Evolutionary conservation across 2,113 vertebrate genomes (phyloP), one percentile per base, ranked within the genome.

Genomic region (Coptodon rendalli): DNA sequence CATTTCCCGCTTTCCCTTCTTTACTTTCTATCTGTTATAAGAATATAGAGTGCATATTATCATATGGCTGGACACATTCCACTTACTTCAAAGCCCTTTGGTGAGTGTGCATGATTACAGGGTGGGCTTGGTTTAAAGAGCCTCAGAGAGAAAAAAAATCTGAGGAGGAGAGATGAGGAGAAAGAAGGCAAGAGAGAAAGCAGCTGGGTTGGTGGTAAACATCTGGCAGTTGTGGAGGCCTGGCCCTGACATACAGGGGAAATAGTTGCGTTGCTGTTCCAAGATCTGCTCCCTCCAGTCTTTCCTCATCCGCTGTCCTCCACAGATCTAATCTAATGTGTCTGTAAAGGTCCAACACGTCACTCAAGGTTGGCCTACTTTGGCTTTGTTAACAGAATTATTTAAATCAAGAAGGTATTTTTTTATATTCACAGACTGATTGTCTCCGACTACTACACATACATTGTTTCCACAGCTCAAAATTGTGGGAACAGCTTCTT

Each of bases 191-290:
- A 82, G 85, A 83, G 78, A 85, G 91, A 81, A 83, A 94, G 92
- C 95, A 95, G 95, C 94, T 96, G 94, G 93, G 90, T 80, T 86
- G 92, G 91, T 90, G 90, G 88, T 91, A 86, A 94, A 95, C 95
- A 95, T 96, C 94, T 96, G 94, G 91, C 50, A 83, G 87, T 80
- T 78, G 85, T 89, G 80, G 89, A 90, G 86, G 82, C 66, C 86
- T 93, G 92, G 89, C 78, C 84, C 87, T 91, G 88, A 88, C 83
- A 87, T 83, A 45, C 31, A 53, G 83, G 86, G 90, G 91, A 87
- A 90, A 88, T 82, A 89, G 71, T 82, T 86, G 24, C 82, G 3
- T 40, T 14, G 36, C 63, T 68, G 31, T 43, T 91, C 89, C 90
- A 92, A 85, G 80, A 88, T 86, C 91, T 90, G 89, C 81, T 88